Conservation (phyloP, 2,113 vertebrate species). For the Erinaceus europaeus region DNA sequence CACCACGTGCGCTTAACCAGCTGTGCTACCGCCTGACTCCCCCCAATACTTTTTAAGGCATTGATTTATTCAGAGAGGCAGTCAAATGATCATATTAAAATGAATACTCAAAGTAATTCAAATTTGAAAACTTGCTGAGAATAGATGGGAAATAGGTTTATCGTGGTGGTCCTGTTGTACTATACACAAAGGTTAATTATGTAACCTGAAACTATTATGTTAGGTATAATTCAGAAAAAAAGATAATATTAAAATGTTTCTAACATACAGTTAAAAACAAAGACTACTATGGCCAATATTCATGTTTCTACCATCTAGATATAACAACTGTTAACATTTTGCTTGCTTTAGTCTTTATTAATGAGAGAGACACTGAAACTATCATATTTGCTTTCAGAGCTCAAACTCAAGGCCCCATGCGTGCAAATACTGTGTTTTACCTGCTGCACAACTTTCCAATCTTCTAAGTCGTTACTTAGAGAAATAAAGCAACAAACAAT, state of each 20-base stretch:
- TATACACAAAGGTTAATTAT: too few relatives aligned
- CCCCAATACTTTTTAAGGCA: neutral
- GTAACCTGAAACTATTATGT: neutral
- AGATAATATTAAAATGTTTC: neutral
- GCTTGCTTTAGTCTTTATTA: neutral
- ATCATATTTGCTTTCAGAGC: too few relatives aligned
- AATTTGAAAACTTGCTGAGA: neutral
- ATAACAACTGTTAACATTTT: neutral
- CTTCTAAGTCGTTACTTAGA: too few relatives aligned
- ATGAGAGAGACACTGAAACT: neutral
- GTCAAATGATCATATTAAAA: too few relatives aligned
- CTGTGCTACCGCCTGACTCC: neutral
- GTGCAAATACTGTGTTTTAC: too few relatives aligned
- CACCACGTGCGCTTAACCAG: neutral
- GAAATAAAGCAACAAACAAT: neutral
- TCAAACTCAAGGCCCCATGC: too few relatives aligned
- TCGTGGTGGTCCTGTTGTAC: neutral
- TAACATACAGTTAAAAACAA: neutral
- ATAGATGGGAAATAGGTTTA: neutral
- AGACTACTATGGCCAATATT: neutral
- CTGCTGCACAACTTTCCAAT: too few relatives aligned
- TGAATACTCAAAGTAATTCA: neutral
- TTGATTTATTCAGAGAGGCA: too few relatives aligned
- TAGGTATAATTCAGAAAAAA: neutral
- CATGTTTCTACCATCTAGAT: neutral